Conservation (phyloP, 2,888 invertebrate genomes). For the Ommatoiulus sabulosus region DNA sequence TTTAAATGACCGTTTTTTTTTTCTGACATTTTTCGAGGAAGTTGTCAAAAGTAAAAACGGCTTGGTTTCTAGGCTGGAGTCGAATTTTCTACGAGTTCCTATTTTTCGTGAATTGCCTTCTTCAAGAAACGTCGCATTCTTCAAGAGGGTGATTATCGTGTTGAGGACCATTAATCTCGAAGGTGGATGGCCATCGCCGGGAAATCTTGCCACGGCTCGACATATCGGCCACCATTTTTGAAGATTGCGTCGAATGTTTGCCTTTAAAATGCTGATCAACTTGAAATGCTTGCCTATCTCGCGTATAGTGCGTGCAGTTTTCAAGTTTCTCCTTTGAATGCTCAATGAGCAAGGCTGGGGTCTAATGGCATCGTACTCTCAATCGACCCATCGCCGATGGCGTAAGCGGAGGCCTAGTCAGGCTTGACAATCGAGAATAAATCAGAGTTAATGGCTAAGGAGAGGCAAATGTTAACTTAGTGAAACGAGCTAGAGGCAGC, state of each 20-base stretch:
- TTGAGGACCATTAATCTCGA: too few species aligned
- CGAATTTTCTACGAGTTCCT: too few species aligned
- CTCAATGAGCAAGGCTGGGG: constrained; percentile 22
- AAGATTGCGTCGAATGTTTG: background rate
- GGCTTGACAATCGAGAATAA: constrained; percentile 40
- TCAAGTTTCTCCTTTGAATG: constrained; percentile 26
- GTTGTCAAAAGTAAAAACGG: too few species aligned
- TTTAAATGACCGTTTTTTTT: too few species aligned
- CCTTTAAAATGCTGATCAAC: constrained; percentile 24
- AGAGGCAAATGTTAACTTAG: constrained; percentile 43
- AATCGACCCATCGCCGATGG: constrained; percentile 28
- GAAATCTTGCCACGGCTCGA: background rate
- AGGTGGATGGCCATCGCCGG: too few species aligned
- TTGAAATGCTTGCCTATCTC: background rate
- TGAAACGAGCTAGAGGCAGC: constrained; percentile 27
- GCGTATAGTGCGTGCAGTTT: background rate
- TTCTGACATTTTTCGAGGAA: too few species aligned
- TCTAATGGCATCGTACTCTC: constrained; percentile 7
- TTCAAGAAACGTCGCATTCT: too few species aligned
- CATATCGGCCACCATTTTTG: background rate
- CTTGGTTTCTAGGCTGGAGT: too few species aligned
- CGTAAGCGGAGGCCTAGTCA: constrained; percentile 23
- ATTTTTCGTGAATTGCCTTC: too few species aligned
- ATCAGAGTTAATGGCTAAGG: constrained; percentile 43
- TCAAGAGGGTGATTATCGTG: too few species aligned